These are phyloP conservation scores for Xenopus borealis DNA, from an alignment of 2,113 vertebrate species.

Conservation along the genomic window DNA sequence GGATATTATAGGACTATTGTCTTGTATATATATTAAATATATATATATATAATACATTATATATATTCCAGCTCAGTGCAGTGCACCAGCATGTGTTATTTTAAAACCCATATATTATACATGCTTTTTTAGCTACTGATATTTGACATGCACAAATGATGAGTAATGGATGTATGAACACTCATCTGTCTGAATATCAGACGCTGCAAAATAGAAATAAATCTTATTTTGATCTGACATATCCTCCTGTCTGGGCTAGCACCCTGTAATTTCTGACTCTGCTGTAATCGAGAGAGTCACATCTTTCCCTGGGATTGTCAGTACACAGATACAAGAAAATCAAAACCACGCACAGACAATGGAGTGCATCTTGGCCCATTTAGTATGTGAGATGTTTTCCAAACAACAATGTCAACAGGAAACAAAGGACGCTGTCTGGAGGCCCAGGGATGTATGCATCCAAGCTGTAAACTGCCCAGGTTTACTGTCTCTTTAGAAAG, in stretches of 20 bases:
- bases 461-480: constrained; percentile 25
- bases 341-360: constrained; percentile 9
- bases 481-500: constrained; percentile 25
- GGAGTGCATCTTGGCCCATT: constrained; percentile 6
- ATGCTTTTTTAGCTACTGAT: background rate
- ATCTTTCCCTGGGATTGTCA: constrained; percentile 4
- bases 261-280: constrained; percentile 36
- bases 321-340: background rate
- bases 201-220: constrained; percentile 38
- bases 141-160: constrained; percentile 20
- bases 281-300: constrained; percentile 10
- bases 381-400: constrained; percentile 8
- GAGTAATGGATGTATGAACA: constrained; percentile 30
- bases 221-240: constrained; percentile 36
- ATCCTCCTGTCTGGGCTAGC: constrained; percentile 32
- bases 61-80: too few relatives aligned
- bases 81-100: too few relatives aligned
- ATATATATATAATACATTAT: too few relatives aligned
- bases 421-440: constrained; percentile 27
- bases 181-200: constrained; percentile 43
- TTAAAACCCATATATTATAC: too few relatives aligned
- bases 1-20: too few relatives aligned
- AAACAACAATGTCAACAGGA: constrained; percentile 36
- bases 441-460: background rate
- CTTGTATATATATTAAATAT: too few relatives aligned